Percentiles rank a stretch among this genome's conserved stretches.
phyloP scores from a whole-genome alignment of 2,888 invertebrate genomes.

The Zygothrica quintamaculata region DNA sequence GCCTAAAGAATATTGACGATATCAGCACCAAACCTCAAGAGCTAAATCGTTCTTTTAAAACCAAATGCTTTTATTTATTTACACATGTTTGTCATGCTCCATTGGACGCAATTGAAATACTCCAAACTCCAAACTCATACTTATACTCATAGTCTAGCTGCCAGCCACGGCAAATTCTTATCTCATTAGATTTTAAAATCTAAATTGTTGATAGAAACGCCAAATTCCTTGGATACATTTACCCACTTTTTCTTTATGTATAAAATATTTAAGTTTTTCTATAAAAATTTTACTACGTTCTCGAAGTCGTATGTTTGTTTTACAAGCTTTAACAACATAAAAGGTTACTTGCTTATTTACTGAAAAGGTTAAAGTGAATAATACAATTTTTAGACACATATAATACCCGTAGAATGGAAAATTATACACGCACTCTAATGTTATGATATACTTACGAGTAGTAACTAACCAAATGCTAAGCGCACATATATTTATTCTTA shows the following conservation, averaged over 20 bases:
- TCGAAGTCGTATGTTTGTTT: no score
- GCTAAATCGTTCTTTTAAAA: slow-evolving; percentile 26
- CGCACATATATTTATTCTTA: slow-evolving; percentile 49
- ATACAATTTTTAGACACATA: no score
- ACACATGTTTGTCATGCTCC: slow-evolving; percentile 77
- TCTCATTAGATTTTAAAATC: slow-evolving; percentile 29
- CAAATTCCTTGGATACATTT: not conserved
- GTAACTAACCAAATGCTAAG: slow-evolving; percentile 42
- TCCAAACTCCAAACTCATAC: slow-evolving; percentile 1
- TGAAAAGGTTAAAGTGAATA: no score
- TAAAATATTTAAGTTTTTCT: no score
- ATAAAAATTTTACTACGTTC: no score
- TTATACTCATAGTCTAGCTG: no score
- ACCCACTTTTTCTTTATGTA: slow-evolving; percentile 1
- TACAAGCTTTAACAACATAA: no score
- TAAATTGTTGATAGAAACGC: no score
- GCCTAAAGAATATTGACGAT: slow-evolving; percentile 44
- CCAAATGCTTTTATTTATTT: slow-evolving; percentile 80
- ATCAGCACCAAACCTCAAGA: slow-evolving; percentile 9
- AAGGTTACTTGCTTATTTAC: no score
- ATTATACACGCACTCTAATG: no score
- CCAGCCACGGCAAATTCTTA: slow-evolving; percentile 32
- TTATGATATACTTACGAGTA: slow-evolving; percentile 23
- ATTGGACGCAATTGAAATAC: slow-evolving; percentile 59
- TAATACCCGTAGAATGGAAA: no score